A percentile compares a stretch with the other conserved stretches of the same genome.
phyloP scores from a whole-genome alignment of 2,888 invertebrate species.

The Limnephilus auricula region DNA sequence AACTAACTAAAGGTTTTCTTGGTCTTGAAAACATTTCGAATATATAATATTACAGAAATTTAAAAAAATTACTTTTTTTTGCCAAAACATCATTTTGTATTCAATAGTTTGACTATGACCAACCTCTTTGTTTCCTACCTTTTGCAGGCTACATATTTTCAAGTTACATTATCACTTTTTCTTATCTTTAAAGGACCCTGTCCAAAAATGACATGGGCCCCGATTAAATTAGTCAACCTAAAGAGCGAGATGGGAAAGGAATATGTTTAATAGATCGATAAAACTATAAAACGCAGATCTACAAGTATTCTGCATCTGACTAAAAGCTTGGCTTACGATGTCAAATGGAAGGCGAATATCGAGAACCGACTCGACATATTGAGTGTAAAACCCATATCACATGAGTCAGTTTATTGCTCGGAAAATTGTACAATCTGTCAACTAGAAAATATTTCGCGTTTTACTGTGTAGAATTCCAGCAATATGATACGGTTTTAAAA shows the following conservation, averaged over 20 bases:
- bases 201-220: too few relatives aligned
- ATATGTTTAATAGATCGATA: neutral
- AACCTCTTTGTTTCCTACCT: too few relatives aligned
- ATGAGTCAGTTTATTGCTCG: neutral
- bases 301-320: neutral
- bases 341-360: neutral
- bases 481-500: neutral
- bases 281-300: neutral
- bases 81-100: too few relatives aligned
- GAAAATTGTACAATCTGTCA: neutral
- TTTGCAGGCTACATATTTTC: too few relatives aligned
- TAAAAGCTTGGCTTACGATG: neutral
- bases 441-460: neutral
- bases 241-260: neutral
- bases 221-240: neutral
- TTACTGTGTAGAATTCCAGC: neutral
- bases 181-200: too few relatives aligned
- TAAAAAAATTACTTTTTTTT: neutral
- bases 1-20: neutral
- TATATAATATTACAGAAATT: neutral
- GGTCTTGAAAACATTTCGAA: too few relatives aligned
- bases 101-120: too few relatives aligned
- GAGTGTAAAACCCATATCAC: too few relatives aligned
- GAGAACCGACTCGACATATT: too few relatives aligned
- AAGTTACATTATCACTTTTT: too few relatives aligned